Conservation (phyloP, 1,140 invertebrate species). For the Coenobita brevimanus region DNA sequence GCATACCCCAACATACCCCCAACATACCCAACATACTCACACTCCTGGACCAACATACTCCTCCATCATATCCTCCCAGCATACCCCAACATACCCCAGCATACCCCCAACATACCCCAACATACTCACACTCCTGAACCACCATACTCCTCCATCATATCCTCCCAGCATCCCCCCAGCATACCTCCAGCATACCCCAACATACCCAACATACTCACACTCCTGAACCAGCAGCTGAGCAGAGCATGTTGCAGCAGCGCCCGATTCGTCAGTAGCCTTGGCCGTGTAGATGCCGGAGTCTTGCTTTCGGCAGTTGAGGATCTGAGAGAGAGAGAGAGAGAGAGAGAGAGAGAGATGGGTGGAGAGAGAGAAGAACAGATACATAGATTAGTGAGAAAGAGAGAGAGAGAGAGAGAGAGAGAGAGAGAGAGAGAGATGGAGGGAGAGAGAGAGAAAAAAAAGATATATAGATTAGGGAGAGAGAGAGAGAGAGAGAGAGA, state of each 20-base stretch:
- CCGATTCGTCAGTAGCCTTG: conserved; percentile 86
- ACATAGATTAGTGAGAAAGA: no score
- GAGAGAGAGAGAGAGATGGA: conserved; percentile 84
- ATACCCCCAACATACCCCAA: no score
- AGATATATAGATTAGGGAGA: neutral
- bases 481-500: neutral
- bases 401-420: no score
- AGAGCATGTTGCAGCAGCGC: conserved; percentile 84
- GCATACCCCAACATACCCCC: no score
- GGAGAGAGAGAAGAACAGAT: neutral
- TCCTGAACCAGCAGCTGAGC: conserved; percentile 88
- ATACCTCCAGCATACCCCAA: no score
- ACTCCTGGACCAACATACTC: no score
- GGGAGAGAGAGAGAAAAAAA: conserved; percentile 72
- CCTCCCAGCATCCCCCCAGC: no score
- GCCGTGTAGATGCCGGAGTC: conserved; percentile 95
- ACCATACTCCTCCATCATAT: no score
- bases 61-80: no score
- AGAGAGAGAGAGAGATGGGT: neutral
- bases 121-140: neutral
- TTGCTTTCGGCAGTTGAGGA: conserved; percentile 85
- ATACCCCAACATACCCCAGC: no score
- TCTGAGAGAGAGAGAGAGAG: conserved; percentile 75
- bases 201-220: conserved; percentile 82
- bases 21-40: no score